These are phyloP conservation scores for Ornithoptera alexandrae DNA, from an alignment of 2,888 invertebrate genomes.

Conservation along the genomic window DNA sequence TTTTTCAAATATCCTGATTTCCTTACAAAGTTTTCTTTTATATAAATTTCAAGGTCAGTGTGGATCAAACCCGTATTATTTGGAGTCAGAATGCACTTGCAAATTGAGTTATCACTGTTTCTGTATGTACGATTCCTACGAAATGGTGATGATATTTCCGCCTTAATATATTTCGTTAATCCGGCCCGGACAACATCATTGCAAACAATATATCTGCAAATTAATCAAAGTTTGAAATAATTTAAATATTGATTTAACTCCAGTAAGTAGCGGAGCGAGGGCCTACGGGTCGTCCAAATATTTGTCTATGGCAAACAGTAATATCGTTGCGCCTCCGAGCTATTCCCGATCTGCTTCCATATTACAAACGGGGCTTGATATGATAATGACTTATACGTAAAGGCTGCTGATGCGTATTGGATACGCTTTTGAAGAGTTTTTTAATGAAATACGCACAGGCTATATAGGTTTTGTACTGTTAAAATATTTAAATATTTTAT, in stretches of 20 bases:
- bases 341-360: slow-evolving; percentile 47
- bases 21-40: no score
- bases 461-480: no score
- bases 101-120: no score
- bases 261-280: slow-evolving; percentile 69
- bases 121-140: no score
- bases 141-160: background rate
- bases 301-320: slow-evolving; percentile 72
- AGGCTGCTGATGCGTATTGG: slow-evolving; percentile 61
- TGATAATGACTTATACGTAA: slow-evolving; percentile 67
- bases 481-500: no score
- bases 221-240: slow-evolving; percentile 79
- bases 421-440: slow-evolving; percentile 47
- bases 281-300: slow-evolving; percentile 54
- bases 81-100: no score
- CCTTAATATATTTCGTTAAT: slow-evolving; percentile 42
- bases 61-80: no score
- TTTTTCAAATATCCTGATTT: no score
- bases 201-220: slow-evolving; percentile 74
- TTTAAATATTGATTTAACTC: slow-evolving; percentile 79
- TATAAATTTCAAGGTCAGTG: no score
- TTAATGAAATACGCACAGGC: slow-evolving; percentile 46
- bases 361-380: slow-evolving; percentile 53
- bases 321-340: slow-evolving; percentile 72
- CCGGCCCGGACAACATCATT: slow-evolving; percentile 60